Base-by-base conservation (phyloP, 2,113 vertebrate genomes). In the Labeo rohita region DNA sequence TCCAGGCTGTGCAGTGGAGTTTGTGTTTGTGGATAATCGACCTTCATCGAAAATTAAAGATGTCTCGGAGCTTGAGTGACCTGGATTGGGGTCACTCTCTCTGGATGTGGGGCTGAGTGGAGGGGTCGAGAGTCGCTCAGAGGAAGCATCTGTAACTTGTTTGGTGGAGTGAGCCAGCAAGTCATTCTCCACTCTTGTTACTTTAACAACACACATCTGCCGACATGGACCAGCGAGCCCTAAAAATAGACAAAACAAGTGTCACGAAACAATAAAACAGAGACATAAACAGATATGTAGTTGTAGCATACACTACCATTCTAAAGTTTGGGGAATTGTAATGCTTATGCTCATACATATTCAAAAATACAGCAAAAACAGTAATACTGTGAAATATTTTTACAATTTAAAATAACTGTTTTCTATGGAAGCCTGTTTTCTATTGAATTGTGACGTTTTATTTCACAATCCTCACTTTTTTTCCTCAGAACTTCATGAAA, bases 151-250 rank as follows among this genome's bases (percentile, higher is more conserved):
- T 52, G 74, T 89, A 9, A 66, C 80, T 28, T 90, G 88, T 87
- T 89, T 36, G 15, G 85, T 45, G 0, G 85, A 34, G 15, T 61
- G 81, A n/a, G 80, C 87, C 83, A 93, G 85, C 80, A 83, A 73
- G 81, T 94, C 91, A 78, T 92, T 92, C 88, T 94, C 91, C 6
- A 95, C 92, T n/a, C 94, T 90, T 84, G 94, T 95, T 63, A 95
- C 94, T 76, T 94, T 96, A 34, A 95, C 95, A 28, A 95, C 94
- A 89, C 94, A 95, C 91, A 95, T 93, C 90, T 95, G 94, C 84
- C 92, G 92, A 90, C 94, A 94, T 66, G 92, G 86, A 91, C 91
- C 94, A 93, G 93, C 43, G 1, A 86, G 54, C 2, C 89, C 89
- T 66, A 56, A 47, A 47, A 47, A 8, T 8, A 82, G 61, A 80